Base-by-base conservation (phyloP, 2,888 invertebrate species). In the Drepana falcataria region DNA sequence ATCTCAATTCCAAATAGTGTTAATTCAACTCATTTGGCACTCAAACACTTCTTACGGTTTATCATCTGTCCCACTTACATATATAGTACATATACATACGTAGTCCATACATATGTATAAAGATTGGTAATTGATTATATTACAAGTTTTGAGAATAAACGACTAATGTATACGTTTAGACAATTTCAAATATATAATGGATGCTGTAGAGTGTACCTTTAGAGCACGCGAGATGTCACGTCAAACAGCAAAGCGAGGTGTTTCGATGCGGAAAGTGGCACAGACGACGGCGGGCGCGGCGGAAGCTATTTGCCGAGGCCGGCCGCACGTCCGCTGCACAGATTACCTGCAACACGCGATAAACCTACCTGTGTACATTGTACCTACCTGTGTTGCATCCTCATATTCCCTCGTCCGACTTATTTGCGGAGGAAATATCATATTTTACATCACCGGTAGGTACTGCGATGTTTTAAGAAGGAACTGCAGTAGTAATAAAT, bases 301-400 rank as follows among this genome's bases (percentile, higher is more conserved):
- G 87, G 87, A 87, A 85, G 85, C 78, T 83, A 84, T 87, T 86
- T 83, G 81, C 74, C 71, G 69, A 68, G 63, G 60, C 57, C 60
- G 60, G 65, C 66, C 71, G 65, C 71, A 68, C 75, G 73, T 71
- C 71, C 77, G 71, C 74, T 44, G 57, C 65, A 61, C 71, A 77
- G 84, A 85, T 84, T 85, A 79, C 77, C 59, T 56, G 48, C 55
- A 51, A 51, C 37, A 48, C 35, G 41, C 51, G 55, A 60, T 56
- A 58, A 58, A 57, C 51, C 6, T 9, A 44, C 44, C 9, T 44
- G 44, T 9, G 9, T 44, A 51, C 48, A n/a, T n/a, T n/a, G n/a
- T n/a, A n/a, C n/a, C n/a, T n/a, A n/a, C n/a, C n/a, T n/a, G n/a
- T n/a, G n/a, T 37, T 33, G 40, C 48, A 40, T 3, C n/a, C 9